Evolutionary conservation across 2,797 vertebrate species (phyloP).

Genomic region (Geotrypetes seraphini): DNA sequence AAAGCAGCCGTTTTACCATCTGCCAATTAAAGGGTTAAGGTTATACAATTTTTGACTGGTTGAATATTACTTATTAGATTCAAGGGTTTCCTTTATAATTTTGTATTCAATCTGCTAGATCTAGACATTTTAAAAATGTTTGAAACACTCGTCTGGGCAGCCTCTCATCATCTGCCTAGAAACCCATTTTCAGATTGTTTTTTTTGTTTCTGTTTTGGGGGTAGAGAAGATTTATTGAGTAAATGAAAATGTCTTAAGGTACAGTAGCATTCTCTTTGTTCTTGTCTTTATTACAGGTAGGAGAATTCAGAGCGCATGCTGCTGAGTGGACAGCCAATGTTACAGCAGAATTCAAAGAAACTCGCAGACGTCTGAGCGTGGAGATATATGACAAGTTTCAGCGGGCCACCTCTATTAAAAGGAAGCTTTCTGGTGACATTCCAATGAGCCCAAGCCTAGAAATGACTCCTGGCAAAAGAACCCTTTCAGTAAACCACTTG

Average conservation of each 20-base stretch:
- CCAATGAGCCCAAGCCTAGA: slow-evolving; percentile 77
- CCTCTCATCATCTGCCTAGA: background rate
- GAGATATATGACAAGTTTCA: slow-evolving; percentile 97
- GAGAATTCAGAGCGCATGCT: slow-evolving; percentile 90
- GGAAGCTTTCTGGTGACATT: slow-evolving; percentile 88
- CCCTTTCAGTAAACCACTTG: slow-evolving; percentile 83
- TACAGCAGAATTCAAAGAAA: slow-evolving; percentile 95
- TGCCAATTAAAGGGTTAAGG: no score
- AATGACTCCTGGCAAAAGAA: slow-evolving; percentile 84
- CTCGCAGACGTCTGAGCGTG: slow-evolving; percentile 83
- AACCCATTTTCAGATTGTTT: accelerated
- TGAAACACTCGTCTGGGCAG: no score
- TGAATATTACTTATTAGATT: no score
- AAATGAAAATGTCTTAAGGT: background rate
- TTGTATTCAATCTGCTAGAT: no score
- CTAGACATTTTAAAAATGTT: no score
- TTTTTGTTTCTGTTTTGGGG: background rate
- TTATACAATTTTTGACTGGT: no score
- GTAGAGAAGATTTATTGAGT: no score
- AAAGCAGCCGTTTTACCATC: no score
- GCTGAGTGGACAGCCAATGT: slow-evolving; percentile 97
- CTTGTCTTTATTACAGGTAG: slow-evolving; percentile 61
- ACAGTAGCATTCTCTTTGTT: background rate
- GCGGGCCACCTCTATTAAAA: slow-evolving; percentile 88
- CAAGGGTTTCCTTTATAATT: no score